These are phyloP conservation scores for Sebastiscus albofasciatus DNA, from an alignment of 2,797 vertebrate species.

Conservation along the genomic window DNA sequence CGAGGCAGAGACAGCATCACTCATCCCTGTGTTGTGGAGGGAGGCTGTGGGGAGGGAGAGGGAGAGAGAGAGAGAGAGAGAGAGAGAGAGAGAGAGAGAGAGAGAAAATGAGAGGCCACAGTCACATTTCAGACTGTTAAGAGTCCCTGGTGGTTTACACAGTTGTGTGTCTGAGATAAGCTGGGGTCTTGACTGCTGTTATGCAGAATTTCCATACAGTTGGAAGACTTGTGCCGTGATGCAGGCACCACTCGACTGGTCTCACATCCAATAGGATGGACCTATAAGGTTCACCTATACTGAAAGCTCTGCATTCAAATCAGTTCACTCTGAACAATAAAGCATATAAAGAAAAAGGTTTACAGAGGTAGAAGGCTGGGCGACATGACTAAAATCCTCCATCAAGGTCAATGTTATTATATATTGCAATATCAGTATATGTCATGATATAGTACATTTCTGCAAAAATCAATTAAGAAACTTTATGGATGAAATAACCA, in stretches of 20 bases:
- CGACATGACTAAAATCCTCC: not conserved
- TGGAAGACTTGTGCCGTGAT: slow-evolving; percentile 5
- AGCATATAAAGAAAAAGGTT: not conserved
- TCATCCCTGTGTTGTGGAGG: slow-evolving; percentile 59
- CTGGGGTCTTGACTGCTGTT: slow-evolving; percentile 61
- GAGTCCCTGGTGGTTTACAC: slow-evolving; percentile 66
- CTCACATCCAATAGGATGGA: slow-evolving; percentile 9
- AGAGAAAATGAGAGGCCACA: slow-evolving; percentile 23
- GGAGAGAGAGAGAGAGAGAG: not conserved
- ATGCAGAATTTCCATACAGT: slow-evolving; percentile 55
- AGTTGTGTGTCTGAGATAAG: slow-evolving; percentile 66
- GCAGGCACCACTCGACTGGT: slow-evolving; percentile 15
- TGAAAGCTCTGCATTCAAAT: not conserved
- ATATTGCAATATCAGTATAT: not conserved
- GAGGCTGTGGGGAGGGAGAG: not conserved
- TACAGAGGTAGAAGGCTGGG: not conserved
- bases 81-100: not conserved
- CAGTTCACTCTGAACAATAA: not conserved
- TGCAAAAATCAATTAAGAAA: not conserved
- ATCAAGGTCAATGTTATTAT: not conserved
- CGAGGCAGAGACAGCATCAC: slow-evolving; percentile 62
- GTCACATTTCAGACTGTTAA: slow-evolving; percentile 62
- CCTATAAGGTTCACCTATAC: not conserved
- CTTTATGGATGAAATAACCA: not conserved
- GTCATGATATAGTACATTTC: not conserved